A percentile compares a stretch with the other conserved stretches of the same genome.
phyloP scores from a whole-genome alignment of 2,888 invertebrate species.

The Cryptocephalus moraei region DNA sequence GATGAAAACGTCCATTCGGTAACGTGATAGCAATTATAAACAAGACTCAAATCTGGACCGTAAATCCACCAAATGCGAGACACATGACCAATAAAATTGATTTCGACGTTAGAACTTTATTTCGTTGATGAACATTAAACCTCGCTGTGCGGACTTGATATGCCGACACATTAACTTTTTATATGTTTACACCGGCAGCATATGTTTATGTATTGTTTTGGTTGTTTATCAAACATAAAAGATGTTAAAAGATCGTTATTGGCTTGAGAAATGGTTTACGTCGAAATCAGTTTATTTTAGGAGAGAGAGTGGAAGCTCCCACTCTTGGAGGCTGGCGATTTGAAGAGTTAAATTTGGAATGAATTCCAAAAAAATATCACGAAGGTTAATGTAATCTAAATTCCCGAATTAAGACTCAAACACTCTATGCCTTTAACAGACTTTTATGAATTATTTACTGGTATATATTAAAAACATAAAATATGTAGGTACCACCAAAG shows the following conservation, averaged over 20 bases:
- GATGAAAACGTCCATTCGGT: too few relatives aligned
- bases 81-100: slow-evolving; percentile 31
- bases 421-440: too few relatives aligned
- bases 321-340: too few relatives aligned
- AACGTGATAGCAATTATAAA: slow-evolving; percentile 1
- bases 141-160: too few relatives aligned
- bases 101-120: slow-evolving; percentile 26
- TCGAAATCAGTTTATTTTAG: slow-evolving; percentile 6
- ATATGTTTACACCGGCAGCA: neutral
- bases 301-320: neutral
- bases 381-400: too few relatives aligned
- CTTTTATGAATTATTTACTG: too few relatives aligned
- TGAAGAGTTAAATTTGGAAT: too few relatives aligned
- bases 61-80: slow-evolving; percentile 23
- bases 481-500: too few relatives aligned
- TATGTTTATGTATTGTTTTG: slow-evolving; percentile 21
- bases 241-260: slow-evolving; percentile 17
- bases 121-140: slow-evolving; percentile 25
- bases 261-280: slow-evolving; percentile 18
- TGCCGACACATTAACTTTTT: too few relatives aligned
- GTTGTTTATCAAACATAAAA: slow-evolving; percentile 20
- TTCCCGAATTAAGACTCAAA: too few relatives aligned
- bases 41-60: slow-evolving; percentile 11
- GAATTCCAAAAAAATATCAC: too few relatives aligned
- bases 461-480: too few relatives aligned